Percentiles rank a stretch among this genome's conserved stretches.
Evolutionary conservation across 2,888 invertebrate genomes (phyloP).

Genomic region (Rhimphoctona megacephalus): DNA sequence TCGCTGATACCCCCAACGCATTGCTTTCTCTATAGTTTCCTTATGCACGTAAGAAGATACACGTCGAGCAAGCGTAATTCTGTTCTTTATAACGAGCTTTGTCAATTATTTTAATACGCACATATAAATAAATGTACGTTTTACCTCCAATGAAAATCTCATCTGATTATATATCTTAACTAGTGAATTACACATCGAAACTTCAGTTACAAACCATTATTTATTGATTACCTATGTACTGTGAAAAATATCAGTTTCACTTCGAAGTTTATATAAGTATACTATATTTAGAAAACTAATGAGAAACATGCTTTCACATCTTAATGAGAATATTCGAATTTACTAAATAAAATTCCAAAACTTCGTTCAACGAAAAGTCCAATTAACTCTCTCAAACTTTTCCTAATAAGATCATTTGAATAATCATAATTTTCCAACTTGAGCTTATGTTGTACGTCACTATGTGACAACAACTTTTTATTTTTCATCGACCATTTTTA

Average conservation of each 20-base stretch:
- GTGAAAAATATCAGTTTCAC: background rate
- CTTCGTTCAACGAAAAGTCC: background rate
- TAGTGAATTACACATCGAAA: background rate
- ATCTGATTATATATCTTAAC: conserved; percentile 18
- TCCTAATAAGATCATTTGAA: background rate
- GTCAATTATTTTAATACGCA: conserved; percentile 47
- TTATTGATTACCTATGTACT: background rate
- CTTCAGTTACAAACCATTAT: conserved; percentile 18
- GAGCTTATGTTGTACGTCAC: too few species aligned
- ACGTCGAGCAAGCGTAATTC: conserved; percentile 12
- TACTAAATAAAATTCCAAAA: background rate
- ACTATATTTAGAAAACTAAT: too few species aligned
- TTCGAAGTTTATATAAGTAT: too few species aligned
- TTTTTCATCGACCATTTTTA: too few species aligned
- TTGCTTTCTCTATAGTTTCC: conserved; percentile 38
- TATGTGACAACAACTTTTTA: too few species aligned
- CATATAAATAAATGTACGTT: background rate
- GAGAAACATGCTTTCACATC: too few species aligned
- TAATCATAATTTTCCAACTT: background rate
- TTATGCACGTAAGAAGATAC: conserved; percentile 21
- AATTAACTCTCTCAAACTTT: background rate
- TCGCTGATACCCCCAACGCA: conserved; percentile 28
- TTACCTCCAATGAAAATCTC: background rate
- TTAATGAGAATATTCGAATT: background rate
- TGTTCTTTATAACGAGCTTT: conserved; percentile 25